Evolutionary conservation across 2,888 invertebrate genomes (phyloP), one percentile per base, ranked within the genome.

Genomic region (Hyles lineata): DNA sequence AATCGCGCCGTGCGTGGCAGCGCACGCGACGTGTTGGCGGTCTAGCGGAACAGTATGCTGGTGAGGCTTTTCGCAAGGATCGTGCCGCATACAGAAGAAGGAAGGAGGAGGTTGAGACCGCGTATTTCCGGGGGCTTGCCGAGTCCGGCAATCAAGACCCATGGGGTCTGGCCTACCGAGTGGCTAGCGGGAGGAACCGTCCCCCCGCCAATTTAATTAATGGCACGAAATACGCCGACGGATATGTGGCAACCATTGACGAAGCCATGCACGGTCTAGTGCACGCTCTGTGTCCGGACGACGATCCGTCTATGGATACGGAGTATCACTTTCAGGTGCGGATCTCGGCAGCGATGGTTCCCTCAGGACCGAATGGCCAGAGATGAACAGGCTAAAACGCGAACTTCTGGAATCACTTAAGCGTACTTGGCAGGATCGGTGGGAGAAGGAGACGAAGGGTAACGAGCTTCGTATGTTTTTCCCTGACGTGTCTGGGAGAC

Each of bases 271-370:
- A 6, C 1, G 59, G 62, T 0, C 69, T 85, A 1, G 43, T 85
- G 2, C 0, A 1, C 0, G 73, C 79, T 0, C 72, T 86, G 1
- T 87, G 81, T 58, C 85, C 83, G 0, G 85, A 84, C 43, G 84
- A 85, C 21, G 73, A 78, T 2, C n/a, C 11, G 1, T 2, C 58
- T 0, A 1, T 0, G 2, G 84, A 85, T 72, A 43, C 80, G 0
- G 21, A 6, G 0, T 80, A 82, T 21, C 86, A 85, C 70, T 1
- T 70, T 2, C 61, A 62, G 19, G 78, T 85, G 1, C 74, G 83
- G 0, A 0, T 78, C 0, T 52, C 60, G 21, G 83, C 83, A 0
- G 74, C 80, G 8, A 75, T 75, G 50, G 15, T 70, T 0, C 82
- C 82, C 0, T 43, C 75, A 0, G 81, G 82, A 0, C 11, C 29